Conservation (phyloP, 2,113 vertebrate species). For the Zosterops hypoxanthus region DNA sequence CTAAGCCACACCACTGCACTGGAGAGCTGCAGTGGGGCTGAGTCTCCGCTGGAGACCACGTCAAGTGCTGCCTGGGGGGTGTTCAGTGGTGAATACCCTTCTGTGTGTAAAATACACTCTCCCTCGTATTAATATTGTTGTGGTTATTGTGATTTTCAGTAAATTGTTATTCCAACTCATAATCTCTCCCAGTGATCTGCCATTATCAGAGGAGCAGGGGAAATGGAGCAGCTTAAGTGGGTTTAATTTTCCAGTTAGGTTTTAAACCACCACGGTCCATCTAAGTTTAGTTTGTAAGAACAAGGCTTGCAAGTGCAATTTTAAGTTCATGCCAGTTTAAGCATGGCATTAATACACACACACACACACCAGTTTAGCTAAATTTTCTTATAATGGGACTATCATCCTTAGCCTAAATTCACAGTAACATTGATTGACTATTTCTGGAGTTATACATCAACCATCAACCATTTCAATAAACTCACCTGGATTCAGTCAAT, state of each 20-base stretch:
- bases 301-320: background rate
- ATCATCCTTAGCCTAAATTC: background rate
- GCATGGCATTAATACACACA: background rate
- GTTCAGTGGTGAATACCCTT: background rate
- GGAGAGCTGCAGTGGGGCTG: fast-evolving
- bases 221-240: background rate
- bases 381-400: background rate
- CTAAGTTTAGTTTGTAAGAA: background rate
- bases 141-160: background rate
- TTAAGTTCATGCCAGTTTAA: background rate
- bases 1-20: fast-evolving
- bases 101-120: background rate
- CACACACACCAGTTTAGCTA: background rate
- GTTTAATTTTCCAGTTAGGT: background rate
- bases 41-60: background rate
- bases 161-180: background rate
- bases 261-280: background rate
- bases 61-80: background rate
- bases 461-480: background rate
- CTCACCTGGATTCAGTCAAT: background rate
- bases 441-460: background rate
- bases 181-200: background rate
- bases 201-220: background rate
- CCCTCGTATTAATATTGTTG: background rate
- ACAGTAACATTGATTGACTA: background rate